These are phyloP conservation scores for Harmothoe impar DNA, from an alignment of 2,888 invertebrate species.

Conservation along the genomic window DNA sequence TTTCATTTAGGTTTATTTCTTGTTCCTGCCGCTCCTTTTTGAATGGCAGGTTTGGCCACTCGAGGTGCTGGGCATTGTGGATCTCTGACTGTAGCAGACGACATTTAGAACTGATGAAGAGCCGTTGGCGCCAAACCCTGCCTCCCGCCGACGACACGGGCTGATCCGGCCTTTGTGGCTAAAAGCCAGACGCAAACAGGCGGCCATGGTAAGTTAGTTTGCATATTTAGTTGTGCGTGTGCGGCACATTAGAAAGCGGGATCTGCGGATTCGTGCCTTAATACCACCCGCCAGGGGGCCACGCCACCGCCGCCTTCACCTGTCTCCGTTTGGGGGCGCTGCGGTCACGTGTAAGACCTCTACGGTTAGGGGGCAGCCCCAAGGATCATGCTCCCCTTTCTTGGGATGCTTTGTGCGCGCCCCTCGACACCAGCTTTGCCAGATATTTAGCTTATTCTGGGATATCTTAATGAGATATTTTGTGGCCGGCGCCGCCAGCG, in stretches of 20 bases:
- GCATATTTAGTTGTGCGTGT: slow-evolving; percentile 62
- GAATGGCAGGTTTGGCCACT: background rate
- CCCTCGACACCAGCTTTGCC: background rate
- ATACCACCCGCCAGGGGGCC: slow-evolving; percentile 2
- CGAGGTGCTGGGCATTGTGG: background rate
- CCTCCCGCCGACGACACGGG: background rate
- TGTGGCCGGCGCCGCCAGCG: background rate
- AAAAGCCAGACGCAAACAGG: slow-evolving; percentile 57
- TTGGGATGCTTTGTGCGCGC: background rate
- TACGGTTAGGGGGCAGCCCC: slow-evolving; percentile 33
- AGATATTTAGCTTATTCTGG: slow-evolving; percentile 55
- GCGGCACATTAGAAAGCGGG: slow-evolving; percentile 59
- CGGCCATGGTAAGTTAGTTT: slow-evolving; percentile 57
- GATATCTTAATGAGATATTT: slow-evolving; percentile 62
- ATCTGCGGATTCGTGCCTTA: slow-evolving; percentile 24
- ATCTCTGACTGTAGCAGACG: background rate
- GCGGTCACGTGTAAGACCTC: slow-evolving; percentile 36
- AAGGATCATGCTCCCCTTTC: slow-evolving; percentile 40
- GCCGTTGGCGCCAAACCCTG: slow-evolving; percentile 35
- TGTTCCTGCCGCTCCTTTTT: background rate
- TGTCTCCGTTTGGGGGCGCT: background rate
- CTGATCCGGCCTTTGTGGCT: slow-evolving; percentile 55
- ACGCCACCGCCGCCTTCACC: slow-evolving; percentile 20
- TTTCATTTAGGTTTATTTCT: background rate
- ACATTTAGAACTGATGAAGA: slow-evolving; percentile 5